Evolutionary conservation across 2,113 vertebrate species (phyloP).

Genomic region (Lipophrys pholis): DNA sequence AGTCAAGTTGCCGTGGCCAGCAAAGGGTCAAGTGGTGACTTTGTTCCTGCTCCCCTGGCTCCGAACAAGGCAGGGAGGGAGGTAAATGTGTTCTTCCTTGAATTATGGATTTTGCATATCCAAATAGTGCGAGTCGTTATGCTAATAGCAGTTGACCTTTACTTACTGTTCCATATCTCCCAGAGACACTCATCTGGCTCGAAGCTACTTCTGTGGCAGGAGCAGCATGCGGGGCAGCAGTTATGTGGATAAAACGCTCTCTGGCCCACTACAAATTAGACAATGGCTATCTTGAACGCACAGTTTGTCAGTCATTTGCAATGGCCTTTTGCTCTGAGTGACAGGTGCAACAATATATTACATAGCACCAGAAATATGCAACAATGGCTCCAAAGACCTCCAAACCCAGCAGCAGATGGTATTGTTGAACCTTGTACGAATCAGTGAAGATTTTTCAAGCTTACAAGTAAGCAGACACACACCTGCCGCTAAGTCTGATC

Average conservation of each 20-base stretch:
- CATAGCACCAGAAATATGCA: slow-evolving; percentile 1
- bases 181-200: slow-evolving; percentile 64
- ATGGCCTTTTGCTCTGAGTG: slow-evolving; percentile 10
- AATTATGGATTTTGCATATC: slow-evolving; percentile 79
- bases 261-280: slow-evolving; percentile 50
- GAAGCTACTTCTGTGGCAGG: slow-evolving; percentile 41
- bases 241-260: slow-evolving; percentile 40
- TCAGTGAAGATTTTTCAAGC: slow-evolving; percentile 24
- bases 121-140: slow-evolving; percentile 72
- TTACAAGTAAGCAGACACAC: slow-evolving; percentile 4
- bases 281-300: slow-evolving; percentile 10
- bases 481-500: slow-evolving; percentile 14
- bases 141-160: slow-evolving; percentile 79
- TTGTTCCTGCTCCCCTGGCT: slow-evolving; percentile 73
- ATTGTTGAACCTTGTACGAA: background rate
- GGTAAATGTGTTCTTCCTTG: slow-evolving; percentile 57
- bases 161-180: slow-evolving; percentile 72
- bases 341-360: slow-evolving; percentile 4
- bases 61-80: slow-evolving; percentile 29
- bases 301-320: slow-evolving; percentile 24
- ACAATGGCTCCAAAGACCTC: background rate
- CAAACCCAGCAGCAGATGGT: background rate
- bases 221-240: slow-evolving; percentile 47
- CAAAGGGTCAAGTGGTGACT: slow-evolving; percentile 80
- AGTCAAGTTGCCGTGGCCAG: slow-evolving; percentile 71